Base-by-base conservation (phyloP, 2,113 vertebrate genomes). In the Ptyas mucosa region DNA sequence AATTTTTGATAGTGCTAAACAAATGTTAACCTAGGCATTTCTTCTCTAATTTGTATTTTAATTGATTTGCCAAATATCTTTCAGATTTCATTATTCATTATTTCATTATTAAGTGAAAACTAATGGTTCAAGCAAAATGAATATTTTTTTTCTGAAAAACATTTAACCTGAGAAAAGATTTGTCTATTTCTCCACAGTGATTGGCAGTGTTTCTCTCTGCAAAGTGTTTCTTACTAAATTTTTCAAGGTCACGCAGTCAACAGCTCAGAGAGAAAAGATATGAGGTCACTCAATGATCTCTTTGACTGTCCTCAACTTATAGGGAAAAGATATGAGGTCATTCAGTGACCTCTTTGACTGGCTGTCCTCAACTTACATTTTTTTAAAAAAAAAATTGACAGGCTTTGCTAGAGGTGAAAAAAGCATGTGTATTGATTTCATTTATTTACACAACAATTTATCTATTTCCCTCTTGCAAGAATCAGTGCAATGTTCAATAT, bases 1-100 rank as follows among this genome's bases (percentile, higher is more conserved):
- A 92, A 49, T 0, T 49, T 97, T 96, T 96, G 90, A 90, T 92
- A 89, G 54, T 23, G 87, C 49, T 94, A 89, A 94, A 94, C 93
- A 91, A 92, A 91, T 64, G 58, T 93, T 89, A 92, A 58, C 81
- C 95, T 43, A 53, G 93, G 91, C 93, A 64, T 75, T 91, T 89
- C 88, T 93, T 85, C 86, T 0, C 0, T 85, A 54, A 64, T 85
- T 0, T 43, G 0, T 58, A 85, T 14, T 75, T 61, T 85, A 55
- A 87, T 23, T 52, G 81, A 51, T n/a, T 61, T 88, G 18, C 49
- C n/a, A 92, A 92, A 53, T 69, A 64, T 43, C 20, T 18, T 34
- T 57, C 53, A 55, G 52, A 81, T 81, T 92, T 29, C 34, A 57
- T 89, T 75, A 75, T 85, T 39, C n/a, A n/a, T n/a, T n/a, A 81